Percentiles rank a stretch among this genome's conserved stretches.
Evolutionary conservation across 2,888 invertebrate genomes (phyloP).

Genomic region (Ophraella communa): DNA sequence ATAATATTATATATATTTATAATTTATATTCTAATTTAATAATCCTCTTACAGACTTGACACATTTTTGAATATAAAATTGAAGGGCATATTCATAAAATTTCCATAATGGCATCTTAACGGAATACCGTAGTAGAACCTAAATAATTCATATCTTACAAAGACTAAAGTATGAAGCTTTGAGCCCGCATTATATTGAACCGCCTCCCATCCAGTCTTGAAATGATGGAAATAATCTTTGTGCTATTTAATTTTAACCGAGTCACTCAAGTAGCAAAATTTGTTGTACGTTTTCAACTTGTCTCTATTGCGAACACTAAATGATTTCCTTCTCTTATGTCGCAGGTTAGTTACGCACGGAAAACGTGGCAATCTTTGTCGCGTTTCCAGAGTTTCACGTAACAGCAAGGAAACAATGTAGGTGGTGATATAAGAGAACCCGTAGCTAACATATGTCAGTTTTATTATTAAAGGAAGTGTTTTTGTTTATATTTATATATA

Average conservation of each 20-base stretch:
- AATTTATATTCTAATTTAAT: neutral
- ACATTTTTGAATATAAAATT: neutral
- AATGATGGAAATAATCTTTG: constrained; percentile 17
- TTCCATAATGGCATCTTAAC: constrained; percentile 4
- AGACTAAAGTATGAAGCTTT: neutral
- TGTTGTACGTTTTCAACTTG: constrained; percentile 30
- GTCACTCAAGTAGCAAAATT: constrained; percentile 25
- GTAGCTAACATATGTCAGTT: no score
- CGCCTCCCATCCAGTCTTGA: neutral
- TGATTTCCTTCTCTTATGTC: constrained; percentile 33
- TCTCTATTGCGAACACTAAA: constrained; percentile 29
- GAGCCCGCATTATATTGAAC: constrained; percentile 5
- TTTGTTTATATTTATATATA: no score
- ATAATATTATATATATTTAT: no score
- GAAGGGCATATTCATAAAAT: neutral
- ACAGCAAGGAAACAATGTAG: constrained; percentile 23
- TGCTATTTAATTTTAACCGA: constrained; percentile 23
- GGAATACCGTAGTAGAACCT: neutral
- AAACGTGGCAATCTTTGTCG: constrained; percentile 14
- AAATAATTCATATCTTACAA: constrained; percentile 11
- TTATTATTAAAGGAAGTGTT: no score
- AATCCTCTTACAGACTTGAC: neutral
- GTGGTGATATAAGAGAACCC: no score
- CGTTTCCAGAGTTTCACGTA: constrained; percentile 10
- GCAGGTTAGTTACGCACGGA: constrained; percentile 30